A percentile compares a stretch with the other conserved stretches of the same genome.
These are phyloP conservation scores for Acronicta leporina DNA, from an alignment of 2,888 invertebrate species.

Conservation along the genomic window DNA sequence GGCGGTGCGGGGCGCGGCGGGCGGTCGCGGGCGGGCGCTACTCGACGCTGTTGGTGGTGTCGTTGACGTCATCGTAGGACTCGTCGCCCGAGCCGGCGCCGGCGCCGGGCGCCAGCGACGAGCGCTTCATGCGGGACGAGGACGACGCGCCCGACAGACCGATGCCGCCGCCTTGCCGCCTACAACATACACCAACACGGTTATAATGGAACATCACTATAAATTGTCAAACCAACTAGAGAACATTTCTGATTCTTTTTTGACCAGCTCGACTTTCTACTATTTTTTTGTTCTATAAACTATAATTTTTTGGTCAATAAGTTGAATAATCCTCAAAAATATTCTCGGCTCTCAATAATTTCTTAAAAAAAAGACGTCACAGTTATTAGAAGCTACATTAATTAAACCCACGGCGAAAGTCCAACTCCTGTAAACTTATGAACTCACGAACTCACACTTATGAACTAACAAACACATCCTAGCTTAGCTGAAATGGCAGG, in stretches of 20 bases:
- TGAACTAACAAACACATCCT: not conserved
- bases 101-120: slow-evolving; percentile 91
- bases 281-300: no score
- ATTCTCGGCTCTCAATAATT: not conserved
- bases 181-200: slow-evolving; percentile 43
- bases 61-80: slow-evolving; percentile 92
- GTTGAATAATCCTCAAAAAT: not conserved
- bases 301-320: not conserved
- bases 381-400: slow-evolving; percentile 42
- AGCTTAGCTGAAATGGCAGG: not conserved
- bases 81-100: slow-evolving; percentile 93
- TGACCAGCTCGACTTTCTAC: no score
- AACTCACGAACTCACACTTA: no score
- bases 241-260: not conserved
- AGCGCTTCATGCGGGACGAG: slow-evolving; percentile 91
- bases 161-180: slow-evolving; percentile 88
- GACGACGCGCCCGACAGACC: slow-evolving; percentile 90
- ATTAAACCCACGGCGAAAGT: slow-evolving; percentile 8
- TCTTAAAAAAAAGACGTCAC: slow-evolving; percentile 35
- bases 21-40: slow-evolving; percentile 51
- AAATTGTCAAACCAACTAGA: not conserved
- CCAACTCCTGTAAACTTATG: not conserved
- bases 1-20: no score
- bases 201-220: not conserved
- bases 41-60: slow-evolving; percentile 93